Evolutionary conservation across 2,113 vertebrate genomes (phyloP).

Genomic region (Murina feae): DNA sequence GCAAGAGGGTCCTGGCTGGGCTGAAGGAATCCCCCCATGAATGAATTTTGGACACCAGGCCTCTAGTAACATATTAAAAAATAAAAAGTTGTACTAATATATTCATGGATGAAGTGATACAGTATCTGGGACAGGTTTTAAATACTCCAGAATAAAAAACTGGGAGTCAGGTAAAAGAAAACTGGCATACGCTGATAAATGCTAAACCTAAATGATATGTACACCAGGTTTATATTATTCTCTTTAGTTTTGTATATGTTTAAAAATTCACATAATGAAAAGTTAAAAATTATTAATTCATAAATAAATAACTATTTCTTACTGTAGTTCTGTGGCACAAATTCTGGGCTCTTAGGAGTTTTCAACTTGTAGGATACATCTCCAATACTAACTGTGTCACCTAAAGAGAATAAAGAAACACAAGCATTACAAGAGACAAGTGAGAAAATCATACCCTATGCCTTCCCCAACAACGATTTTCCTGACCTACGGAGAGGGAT

Average conservation of each 20-base stretch:
- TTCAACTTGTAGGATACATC: slow-evolving; percentile 92
- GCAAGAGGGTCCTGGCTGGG: too few species aligned
- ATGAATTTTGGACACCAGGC: too few species aligned
- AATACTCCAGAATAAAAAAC: background rate
- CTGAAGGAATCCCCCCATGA: too few species aligned
- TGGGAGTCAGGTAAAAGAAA: background rate
- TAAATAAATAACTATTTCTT: slow-evolving; percentile 73
- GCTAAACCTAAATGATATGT: background rate
- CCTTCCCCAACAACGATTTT: background rate
- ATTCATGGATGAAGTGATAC: background rate
- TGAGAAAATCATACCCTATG: background rate
- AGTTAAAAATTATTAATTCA: background rate
- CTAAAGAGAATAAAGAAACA: slow-evolving; percentile 78
- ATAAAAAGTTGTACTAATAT: background rate
- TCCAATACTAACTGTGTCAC: slow-evolving; percentile 93
- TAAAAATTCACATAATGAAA: slow-evolving; percentile 23
- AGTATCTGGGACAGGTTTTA: background rate
- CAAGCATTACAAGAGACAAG: background rate
- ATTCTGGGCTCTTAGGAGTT: slow-evolving; percentile 90
- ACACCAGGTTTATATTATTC: background rate
- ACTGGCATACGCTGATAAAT: background rate
- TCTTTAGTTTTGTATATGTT: background rate
- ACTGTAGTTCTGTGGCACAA: slow-evolving; percentile 96
- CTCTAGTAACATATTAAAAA: background rate
- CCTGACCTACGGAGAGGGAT: background rate